Percentiles rank a stretch among this genome's conserved stretches.
These are phyloP conservation scores for Pelmatolapia mariae DNA, from an alignment of 2,113 vertebrate genomes.

Conservation along the genomic window DNA sequence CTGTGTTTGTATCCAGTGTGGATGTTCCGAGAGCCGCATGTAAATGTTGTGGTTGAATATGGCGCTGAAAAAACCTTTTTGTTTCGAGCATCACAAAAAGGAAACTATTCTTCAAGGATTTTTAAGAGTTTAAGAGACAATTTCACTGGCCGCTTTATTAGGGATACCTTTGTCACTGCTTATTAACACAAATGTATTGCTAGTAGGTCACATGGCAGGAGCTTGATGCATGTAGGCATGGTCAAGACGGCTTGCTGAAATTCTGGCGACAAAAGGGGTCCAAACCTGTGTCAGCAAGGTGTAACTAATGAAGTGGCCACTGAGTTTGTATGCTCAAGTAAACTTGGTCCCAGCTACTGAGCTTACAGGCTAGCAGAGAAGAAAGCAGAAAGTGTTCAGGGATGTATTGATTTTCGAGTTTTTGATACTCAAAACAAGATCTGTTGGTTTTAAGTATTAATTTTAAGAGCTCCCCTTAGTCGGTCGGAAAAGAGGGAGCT, in stretches of 20 bases:
- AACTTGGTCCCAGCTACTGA: neutral
- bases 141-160: neutral
- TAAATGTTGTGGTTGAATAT: constrained; percentile 3
- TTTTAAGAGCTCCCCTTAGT: neutral
- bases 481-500: neutral
- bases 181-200: neutral
- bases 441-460: neutral
- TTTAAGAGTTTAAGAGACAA: neutral
- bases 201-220: neutral
- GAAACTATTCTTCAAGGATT: neutral
- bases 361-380: neutral
- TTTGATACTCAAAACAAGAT: constrained; percentile 21
- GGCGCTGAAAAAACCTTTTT: neutral
- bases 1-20: constrained; percentile 53
- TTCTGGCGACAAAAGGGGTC: neutral
- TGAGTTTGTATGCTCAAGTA: neutral
- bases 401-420: neutral
- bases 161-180: neutral
- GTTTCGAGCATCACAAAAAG: constrained; percentile 1
- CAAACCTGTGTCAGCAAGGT: neutral
- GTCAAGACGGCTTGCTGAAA: neutral
- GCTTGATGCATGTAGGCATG: neutral
- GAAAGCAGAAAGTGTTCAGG: neutral
- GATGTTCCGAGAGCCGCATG: constrained; percentile 33
- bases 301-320: neutral